Conservation (phyloP, 2,113 vertebrate genomes). For the Osmerus mordax region DNA sequence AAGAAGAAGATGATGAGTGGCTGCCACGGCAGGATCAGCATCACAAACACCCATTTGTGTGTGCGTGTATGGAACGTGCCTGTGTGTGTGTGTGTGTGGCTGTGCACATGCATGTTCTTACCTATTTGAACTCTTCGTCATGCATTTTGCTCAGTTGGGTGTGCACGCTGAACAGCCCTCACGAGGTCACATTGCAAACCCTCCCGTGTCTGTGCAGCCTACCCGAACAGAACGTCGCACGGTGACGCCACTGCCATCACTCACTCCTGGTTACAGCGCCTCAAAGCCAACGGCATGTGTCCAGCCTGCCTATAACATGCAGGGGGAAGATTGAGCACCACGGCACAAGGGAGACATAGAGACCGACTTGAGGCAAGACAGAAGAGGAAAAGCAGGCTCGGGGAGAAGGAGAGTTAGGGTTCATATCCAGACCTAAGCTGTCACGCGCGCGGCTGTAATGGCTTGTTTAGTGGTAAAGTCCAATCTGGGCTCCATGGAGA, state of each 20-base stretch:
- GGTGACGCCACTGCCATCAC: slow-evolving; percentile 60
- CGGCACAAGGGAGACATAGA: slow-evolving; percentile 62
- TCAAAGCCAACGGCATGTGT: slow-evolving; percentile 67
- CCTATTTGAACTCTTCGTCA: background rate
- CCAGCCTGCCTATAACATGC: slow-evolving; percentile 63
- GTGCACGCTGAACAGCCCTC: slow-evolving; percentile 59
- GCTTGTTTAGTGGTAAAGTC: slow-evolving; percentile 86
- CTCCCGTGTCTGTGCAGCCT: slow-evolving; percentile 43
- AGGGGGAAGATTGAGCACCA: slow-evolving; percentile 66
- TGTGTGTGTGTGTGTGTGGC: slow-evolving; percentile 18
- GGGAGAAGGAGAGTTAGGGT: slow-evolving; percentile 71
- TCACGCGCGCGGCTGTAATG: slow-evolving; percentile 78
- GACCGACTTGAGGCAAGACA: slow-evolving; percentile 34
- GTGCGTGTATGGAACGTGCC: slow-evolving; percentile 53
- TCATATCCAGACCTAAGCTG: slow-evolving; percentile 79
- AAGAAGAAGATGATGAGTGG: slow-evolving; percentile 63
- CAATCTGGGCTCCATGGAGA: slow-evolving; percentile 80
- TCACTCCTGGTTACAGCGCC: slow-evolving; percentile 71
- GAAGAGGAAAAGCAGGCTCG: slow-evolving; percentile 62
- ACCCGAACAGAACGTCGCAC: slow-evolving; percentile 52
- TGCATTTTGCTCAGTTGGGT: slow-evolving; percentile 57
- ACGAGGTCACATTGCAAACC: slow-evolving; percentile 62
- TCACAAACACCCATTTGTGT: slow-evolving; percentile 44
- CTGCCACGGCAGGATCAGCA: slow-evolving; percentile 69
- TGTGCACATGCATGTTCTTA: background rate